Evolutionary conservation across 1,140 invertebrate genomes (phyloP), one percentile per base, ranked within the genome.

Genomic region (Adelges cooleyi): DNA sequence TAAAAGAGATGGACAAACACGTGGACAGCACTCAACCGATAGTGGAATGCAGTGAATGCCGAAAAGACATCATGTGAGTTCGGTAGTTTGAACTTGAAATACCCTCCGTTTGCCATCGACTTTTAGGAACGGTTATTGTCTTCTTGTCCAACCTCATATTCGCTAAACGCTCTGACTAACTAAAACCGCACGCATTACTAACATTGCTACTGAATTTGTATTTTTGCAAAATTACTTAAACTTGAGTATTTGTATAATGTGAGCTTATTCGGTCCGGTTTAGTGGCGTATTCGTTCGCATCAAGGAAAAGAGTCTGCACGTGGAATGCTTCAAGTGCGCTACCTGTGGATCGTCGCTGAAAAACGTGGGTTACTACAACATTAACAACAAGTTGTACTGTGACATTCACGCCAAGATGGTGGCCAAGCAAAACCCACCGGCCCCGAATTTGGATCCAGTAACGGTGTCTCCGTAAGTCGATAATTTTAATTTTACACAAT

Each of bases 271-370:
- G n/a, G n/a, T n/a, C 54, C 68, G 68, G 76, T 77, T 67, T 75
- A 95, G 92, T 69, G 94, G 93, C 59, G 92, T 96, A 38, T 96
- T 95, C 80, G 92, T 94, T 42, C 85, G 90, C 72, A 94, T 95
- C 76, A 94, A 94, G 82, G 92, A 95, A 70, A 94, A 93, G 77
- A 93, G 92, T 73, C 78, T 96, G 65, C 93, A 97, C 78, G 90
- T 95, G 52, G 92, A 95, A 72, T 98, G 94, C 76, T 96, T 98
- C 81, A 94, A 93, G 76, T 98, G 94, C 76, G 84, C 90, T 48
- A 95, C 92, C 42, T 98, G 94, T 75, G 92, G 93, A 68, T 84
- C 89, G 29, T 93, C 92, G 11, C 77, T 97, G 67, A 97, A 96
- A 78, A 96, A 98, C 78, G 87, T 93, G 74, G 92, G 92, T 50